These are phyloP conservation scores for Polylopha cassiicola DNA, from an alignment of 2,888 invertebrate genomes.

Conservation along the genomic window DNA sequence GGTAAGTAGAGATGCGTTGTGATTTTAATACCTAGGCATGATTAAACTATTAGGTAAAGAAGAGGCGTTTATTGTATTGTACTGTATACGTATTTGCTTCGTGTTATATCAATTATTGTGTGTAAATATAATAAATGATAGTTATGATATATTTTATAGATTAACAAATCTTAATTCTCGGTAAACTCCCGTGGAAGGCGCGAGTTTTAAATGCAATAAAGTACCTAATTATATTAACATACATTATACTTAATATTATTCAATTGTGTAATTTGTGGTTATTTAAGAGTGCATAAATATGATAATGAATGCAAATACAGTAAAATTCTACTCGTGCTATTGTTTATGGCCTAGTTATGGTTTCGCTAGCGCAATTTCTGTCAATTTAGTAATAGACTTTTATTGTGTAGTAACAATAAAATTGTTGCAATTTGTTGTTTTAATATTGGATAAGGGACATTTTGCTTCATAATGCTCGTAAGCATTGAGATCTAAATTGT, in stretches of 20 bases:
- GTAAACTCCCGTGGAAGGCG: background rate
- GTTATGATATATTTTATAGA: constrained; percentile 15
- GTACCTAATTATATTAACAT: too few species aligned
- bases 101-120: too few species aligned
- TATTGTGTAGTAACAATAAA: constrained; percentile 3
- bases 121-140: too few species aligned
- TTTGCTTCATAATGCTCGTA: too few species aligned
- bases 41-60: too few species aligned
- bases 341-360: constrained; percentile 24
- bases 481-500: too few species aligned
- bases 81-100: too few species aligned
- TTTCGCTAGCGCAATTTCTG: constrained; percentile 19
- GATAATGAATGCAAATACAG: constrained; percentile 24
- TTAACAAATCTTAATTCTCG: constrained; percentile 22
- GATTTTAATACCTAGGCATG: too few species aligned
- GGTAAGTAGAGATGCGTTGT: too few species aligned
- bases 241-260: constrained; percentile 8
- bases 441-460: background rate
- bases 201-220: background rate
- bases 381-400: constrained; percentile 11
- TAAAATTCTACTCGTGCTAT: constrained; percentile 14
- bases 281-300: constrained; percentile 21
- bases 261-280: constrained; percentile 18
- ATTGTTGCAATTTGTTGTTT: background rate
- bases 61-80: too few species aligned